phyloP scores from a whole-genome alignment of 2,113 vertebrate genomes.

The Craseonycteris thonglongyai region DNA sequence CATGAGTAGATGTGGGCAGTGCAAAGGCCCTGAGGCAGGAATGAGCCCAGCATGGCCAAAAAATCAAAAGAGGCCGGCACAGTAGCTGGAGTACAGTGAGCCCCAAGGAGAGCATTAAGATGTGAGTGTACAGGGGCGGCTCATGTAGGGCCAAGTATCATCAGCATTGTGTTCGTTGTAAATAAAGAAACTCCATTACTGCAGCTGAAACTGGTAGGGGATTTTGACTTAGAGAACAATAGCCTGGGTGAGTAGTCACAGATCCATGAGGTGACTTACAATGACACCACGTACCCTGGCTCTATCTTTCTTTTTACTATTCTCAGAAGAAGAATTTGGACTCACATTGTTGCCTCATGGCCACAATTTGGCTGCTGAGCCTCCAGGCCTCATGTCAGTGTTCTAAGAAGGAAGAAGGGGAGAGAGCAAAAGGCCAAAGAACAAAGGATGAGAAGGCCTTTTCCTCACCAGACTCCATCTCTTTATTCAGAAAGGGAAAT shows the following conservation, averaged over 20 bases:
- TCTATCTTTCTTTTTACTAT: not conserved
- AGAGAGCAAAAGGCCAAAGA: not conserved
- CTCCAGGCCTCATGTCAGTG: not conserved
- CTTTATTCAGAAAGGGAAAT: not conserved
- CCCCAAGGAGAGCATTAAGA: not conserved
- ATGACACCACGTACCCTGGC: too few relatives aligned
- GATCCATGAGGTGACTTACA: not conserved
- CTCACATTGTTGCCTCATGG: not conserved
- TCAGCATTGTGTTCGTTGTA: not conserved
- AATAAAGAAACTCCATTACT: not conserved
- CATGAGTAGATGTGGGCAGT: not conserved
- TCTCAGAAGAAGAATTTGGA: not conserved
- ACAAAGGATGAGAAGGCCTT: not conserved
- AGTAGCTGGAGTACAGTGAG: too few relatives aligned
- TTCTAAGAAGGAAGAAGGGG: not conserved
- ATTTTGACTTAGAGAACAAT: not conserved
- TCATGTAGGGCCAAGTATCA: not conserved
- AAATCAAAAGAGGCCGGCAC: not conserved
- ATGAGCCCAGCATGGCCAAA: not conserved
- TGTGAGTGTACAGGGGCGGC: rapidly evolving
- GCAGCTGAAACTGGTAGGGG: not conserved
- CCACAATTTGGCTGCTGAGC: not conserved
- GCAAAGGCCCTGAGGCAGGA: not conserved
- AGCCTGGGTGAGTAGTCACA: not conserved
- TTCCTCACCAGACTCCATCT: not conserved